These are phyloP conservation scores for Strix aluco DNA, from an alignment of 2,113 vertebrate genomes.

Conservation along the genomic window DNA sequence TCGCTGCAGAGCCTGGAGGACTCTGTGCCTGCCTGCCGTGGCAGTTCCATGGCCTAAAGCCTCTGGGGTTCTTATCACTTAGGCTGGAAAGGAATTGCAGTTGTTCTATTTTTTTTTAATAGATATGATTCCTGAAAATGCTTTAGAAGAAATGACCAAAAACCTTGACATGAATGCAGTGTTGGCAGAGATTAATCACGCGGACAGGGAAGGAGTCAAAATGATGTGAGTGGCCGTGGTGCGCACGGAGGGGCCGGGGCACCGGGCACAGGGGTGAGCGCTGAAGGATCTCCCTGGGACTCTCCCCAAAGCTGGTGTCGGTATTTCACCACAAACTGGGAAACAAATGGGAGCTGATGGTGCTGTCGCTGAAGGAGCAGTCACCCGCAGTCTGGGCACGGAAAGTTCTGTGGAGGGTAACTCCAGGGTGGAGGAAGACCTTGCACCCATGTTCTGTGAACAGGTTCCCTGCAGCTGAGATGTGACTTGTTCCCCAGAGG, in stretches of 20 bases:
- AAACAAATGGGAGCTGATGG: neutral
- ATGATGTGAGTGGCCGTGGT: conserved; percentile 85
- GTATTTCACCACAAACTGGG: neutral
- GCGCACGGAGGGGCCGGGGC: neutral
- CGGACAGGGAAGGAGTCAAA: conserved; percentile 83
- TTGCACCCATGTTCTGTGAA: neutral
- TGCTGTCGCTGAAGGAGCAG: neutral
- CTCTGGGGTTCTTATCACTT: neutral
- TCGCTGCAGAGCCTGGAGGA: neutral
- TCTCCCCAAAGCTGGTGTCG: neutral
- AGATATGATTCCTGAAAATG: conserved; percentile 99
- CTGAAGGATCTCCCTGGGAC: neutral
- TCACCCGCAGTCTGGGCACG: neutral
- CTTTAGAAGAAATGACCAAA: conserved; percentile 97
- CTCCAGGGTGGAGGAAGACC: neutral
- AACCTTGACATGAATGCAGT: conserved; percentile 95
- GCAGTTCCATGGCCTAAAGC: neutral
- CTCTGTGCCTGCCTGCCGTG: accelerated
- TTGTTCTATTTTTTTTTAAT: neutral
- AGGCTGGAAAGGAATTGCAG: neutral
- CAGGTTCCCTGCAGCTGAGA: neutral
- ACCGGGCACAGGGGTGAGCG: neutral
- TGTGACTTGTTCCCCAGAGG: neutral
- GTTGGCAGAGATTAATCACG: conserved; percentile 84
- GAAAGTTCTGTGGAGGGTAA: neutral